phyloP scores from a whole-genome alignment of 2,113 vertebrate species.

The Ptyas mucosa region DNA sequence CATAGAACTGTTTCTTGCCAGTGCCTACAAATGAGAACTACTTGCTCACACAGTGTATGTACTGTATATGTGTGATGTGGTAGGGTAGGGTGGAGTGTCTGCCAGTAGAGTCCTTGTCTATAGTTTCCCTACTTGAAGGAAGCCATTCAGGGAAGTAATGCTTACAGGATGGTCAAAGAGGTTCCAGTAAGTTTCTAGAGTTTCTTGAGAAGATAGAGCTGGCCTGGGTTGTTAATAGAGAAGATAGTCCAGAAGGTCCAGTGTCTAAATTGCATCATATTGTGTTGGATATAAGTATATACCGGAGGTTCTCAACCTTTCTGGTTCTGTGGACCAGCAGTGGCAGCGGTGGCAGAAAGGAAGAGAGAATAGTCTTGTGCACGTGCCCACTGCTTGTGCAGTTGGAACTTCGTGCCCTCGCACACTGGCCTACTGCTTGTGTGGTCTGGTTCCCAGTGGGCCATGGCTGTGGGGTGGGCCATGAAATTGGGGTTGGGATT shows the following conservation, averaged over 20 bases:
- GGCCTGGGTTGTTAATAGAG: background rate
- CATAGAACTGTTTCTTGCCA: background rate
- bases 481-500: too few relatives aligned
- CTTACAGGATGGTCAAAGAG: background rate
- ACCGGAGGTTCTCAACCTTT: background rate
- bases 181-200: background rate
- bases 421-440: background rate
- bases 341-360: background rate
- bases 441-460: background rate
- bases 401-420: background rate
- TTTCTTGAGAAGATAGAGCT: background rate
- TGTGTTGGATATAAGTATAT: background rate
- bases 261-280: background rate
- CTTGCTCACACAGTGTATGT: background rate
- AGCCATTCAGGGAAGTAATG: background rate
- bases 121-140: background rate
- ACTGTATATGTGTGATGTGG: background rate
- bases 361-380: background rate
- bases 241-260: background rate
- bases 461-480: background rate
- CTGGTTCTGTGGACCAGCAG: background rate
- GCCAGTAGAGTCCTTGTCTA: background rate
- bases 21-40: background rate
- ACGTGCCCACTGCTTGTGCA: background rate
- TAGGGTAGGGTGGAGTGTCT: background rate